phyloP scores from a whole-genome alignment of 1,140 invertebrate species.

The Colletes latitarsis region DNA sequence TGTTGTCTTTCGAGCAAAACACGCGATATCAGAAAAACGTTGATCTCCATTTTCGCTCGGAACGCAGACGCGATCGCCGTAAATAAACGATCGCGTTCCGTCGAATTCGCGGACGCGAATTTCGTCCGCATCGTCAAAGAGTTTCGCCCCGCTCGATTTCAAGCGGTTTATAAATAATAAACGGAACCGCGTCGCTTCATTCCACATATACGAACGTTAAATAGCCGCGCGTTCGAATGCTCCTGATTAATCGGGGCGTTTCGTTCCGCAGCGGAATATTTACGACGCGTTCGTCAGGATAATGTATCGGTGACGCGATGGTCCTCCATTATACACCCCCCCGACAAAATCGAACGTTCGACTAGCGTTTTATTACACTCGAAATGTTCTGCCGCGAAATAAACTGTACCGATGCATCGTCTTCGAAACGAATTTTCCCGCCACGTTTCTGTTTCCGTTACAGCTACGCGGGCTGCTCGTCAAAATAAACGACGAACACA shows the following conservation, averaged over 20 bases:
- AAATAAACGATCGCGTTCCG: background rate
- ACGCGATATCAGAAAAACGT: too few relatives aligned
- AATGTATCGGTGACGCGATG: slow-evolving; percentile 34
- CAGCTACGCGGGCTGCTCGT: too few relatives aligned
- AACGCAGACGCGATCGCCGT: too few relatives aligned
- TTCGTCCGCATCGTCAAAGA: background rate
- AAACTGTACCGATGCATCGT: background rate
- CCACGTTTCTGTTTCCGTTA: background rate
- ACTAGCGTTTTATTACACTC: slow-evolving; percentile 7
- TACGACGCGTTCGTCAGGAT: slow-evolving; percentile 40
- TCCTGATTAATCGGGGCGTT: slow-evolving; percentile 38
- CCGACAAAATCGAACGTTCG: slow-evolving; percentile 20
- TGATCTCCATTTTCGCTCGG: too few relatives aligned
- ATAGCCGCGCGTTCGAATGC: slow-evolving; percentile 32
- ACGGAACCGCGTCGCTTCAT: slow-evolving; percentile 4
- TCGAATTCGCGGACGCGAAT: slow-evolving; percentile 11
- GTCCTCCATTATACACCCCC: slow-evolving; percentile 29
- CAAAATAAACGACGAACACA: too few relatives aligned
- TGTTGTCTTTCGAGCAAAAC: too few relatives aligned
- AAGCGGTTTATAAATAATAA: slow-evolving; percentile 44
- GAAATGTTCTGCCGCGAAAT: background rate
- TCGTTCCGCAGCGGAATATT: slow-evolving; percentile 34
- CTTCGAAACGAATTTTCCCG: slow-evolving; percentile 6
- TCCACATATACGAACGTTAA: slow-evolving; percentile 37
- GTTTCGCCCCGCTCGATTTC: background rate